These are phyloP conservation scores for Melanargia galathea DNA, from an alignment of 2,888 invertebrate species.

Conservation along the genomic window DNA sequence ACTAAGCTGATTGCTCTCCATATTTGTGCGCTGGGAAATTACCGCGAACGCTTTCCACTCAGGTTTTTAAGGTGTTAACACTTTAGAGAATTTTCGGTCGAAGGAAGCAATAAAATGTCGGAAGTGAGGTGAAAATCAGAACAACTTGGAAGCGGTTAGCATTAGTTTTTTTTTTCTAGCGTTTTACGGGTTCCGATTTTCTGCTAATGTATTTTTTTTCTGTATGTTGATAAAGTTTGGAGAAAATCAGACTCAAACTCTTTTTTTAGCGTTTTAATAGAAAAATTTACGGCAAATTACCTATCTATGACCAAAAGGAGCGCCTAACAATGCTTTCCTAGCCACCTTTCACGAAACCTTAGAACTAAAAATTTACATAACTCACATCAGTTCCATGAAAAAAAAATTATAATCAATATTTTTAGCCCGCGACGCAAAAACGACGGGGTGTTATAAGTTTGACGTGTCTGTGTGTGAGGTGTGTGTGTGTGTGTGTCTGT, in stretches of 20 bases:
- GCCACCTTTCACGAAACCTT: too few species aligned
- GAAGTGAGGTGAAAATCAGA: slow-evolving; percentile 11
- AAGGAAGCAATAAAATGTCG: slow-evolving; percentile 32
- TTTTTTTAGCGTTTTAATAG: too few species aligned
- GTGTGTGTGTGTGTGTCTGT: too few species aligned
- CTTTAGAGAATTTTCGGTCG: slow-evolving; percentile 24
- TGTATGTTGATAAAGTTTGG: background rate
- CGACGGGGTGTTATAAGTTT: too few species aligned
- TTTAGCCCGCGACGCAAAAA: too few species aligned
- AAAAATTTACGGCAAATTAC: too few species aligned
- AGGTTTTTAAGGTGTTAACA: slow-evolving; percentile 34
- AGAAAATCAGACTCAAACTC: background rate
- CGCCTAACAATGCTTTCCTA: too few species aligned
- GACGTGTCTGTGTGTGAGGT: too few species aligned
- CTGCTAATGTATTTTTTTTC: background rate
- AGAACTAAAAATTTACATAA: too few species aligned
- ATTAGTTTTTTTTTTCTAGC: background rate
- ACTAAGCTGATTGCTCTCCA: slow-evolving; percentile 59
- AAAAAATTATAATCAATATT: too few species aligned
- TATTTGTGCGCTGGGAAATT: slow-evolving; percentile 49
- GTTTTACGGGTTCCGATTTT: background rate
- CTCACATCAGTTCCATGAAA: too few species aligned
- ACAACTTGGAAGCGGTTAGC: slow-evolving; percentile 2
- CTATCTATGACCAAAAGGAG: too few species aligned
- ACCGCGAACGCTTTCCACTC: slow-evolving; percentile 40